phyloP scores from a whole-genome alignment of 1,140 invertebrate genomes.

The Sycobia sp. region DNA sequence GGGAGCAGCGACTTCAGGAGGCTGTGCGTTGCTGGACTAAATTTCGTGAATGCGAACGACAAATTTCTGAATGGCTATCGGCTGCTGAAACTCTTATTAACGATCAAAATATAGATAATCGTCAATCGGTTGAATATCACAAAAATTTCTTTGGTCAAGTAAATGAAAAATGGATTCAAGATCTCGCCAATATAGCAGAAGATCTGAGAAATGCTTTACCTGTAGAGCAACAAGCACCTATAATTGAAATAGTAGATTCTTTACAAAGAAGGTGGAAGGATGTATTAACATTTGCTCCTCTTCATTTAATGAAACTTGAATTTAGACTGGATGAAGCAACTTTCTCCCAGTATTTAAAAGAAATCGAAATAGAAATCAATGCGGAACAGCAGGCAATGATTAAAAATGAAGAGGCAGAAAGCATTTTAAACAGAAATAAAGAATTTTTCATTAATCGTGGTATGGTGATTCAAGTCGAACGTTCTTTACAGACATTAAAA shows the following conservation, averaged over 20 bases:
- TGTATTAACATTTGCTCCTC: constrained; percentile 77
- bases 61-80: constrained; percentile 84
- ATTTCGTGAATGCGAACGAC: constrained; percentile 77
- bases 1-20: constrained; percentile 81
- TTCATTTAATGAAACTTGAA: constrained; percentile 87
- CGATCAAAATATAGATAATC: constrained; percentile 81
- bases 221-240: constrained; percentile 67
- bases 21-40: constrained; percentile 83
- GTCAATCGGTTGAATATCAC: constrained; percentile 79
- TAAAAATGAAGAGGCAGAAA: constrained; percentile 81
- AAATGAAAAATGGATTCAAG: constrained; percentile 81
- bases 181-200: constrained; percentile 78
- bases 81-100: constrained; percentile 81
- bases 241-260: constrained; percentile 74
- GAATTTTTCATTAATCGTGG: constrained; percentile 76
- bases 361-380: constrained; percentile 88
- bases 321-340: constrained; percentile 84
- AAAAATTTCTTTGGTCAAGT: constrained; percentile 85
- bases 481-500: constrained; percentile 76
- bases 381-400: constrained; percentile 84
- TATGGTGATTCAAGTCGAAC: constrained; percentile 73
- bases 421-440: constrained; percentile 77
- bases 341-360: constrained; percentile 83
- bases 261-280: constrained; percentile 80
- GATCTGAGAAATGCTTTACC: constrained; percentile 77